Evolutionary conservation across 1,140 invertebrate species (phyloP), one percentile per base, ranked within the genome.

Genomic region (Lucilia sericata): DNA sequence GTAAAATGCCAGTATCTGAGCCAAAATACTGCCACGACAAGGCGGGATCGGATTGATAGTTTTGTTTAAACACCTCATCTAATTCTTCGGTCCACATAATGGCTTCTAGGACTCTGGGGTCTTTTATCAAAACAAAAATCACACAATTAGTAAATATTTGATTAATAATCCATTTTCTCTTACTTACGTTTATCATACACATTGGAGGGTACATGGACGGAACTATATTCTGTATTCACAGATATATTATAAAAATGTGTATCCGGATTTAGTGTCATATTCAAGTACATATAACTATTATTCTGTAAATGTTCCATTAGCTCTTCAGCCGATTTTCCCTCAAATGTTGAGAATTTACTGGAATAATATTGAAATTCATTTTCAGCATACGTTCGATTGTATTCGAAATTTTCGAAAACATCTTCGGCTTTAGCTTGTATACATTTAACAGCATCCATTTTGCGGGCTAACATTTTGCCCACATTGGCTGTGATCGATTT

Each of bases 21-120:
- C 98, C 97, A 91, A 99, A 99, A 91, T 98, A 99, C 92, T 99
- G 98, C 97, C 97, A 99, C 0, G 95, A 95, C 9, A 99, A 92
- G 0, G 96, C 95, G 2, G 96, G 96, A 93, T 99, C 97, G 2
- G 95, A 93, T 80, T 95, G 93, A 87, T 96, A 96, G 91, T 99
- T 99, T 86, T 96, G 94, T 84, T 92, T 93, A 90, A 99, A 99
- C 0, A 95, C 94, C 36, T 95, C 92, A 90, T 98, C 97, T 42
- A 99, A 92, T 7, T 92, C 91, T 89, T 96, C 95, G 0, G 97
- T 97, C 97, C 97, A 99, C 87, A 94, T 92, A 80, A 99, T 96
- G 0, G 95, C 95, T 87, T 95, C 94, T 51, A 94, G 85, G 0
- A 96, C 94, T 34, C 93, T 91, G 0, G 91, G 91, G 86, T 93